Evolutionary conservation across 2,888 invertebrate genomes (phyloP).

Genomic region (Andrena bucephala): DNA sequence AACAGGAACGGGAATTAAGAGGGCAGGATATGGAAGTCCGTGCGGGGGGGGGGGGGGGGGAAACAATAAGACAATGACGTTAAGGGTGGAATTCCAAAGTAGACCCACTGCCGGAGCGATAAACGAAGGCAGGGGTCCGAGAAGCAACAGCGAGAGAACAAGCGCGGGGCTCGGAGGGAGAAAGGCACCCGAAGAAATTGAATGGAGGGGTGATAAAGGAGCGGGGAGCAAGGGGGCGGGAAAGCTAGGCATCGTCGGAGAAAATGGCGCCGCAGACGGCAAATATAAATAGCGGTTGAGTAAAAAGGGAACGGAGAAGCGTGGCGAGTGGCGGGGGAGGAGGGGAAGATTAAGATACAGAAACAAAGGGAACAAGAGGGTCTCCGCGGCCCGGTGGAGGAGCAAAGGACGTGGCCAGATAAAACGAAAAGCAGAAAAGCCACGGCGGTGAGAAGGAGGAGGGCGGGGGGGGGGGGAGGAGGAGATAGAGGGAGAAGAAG

Average conservation of each 20-base stretch:
- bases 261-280: background rate
- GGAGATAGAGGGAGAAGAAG: constrained; percentile 10
- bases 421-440: constrained; percentile 18
- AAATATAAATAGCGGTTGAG: constrained; percentile 10
- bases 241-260: background rate
- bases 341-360: constrained; percentile 17
- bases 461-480: background rate
- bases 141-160: background rate
- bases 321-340: background rate
- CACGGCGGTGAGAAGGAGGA: no score
- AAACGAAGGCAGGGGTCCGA: background rate
- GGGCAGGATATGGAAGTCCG: background rate
- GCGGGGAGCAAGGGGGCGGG: background rate
- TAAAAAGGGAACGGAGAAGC: background rate
- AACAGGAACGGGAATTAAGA: constrained; percentile 17
- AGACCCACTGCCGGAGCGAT: background rate
- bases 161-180: background rate
- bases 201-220: background rate
- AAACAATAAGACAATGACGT: background rate
- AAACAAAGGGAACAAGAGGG: constrained; percentile 10
- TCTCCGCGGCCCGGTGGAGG: background rate
- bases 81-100: background rate
- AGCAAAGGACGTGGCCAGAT: background rate
- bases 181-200: background rate
- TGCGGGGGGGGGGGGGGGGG: no score